Conservation (phyloP, 2,797 vertebrate species). For the Sparidentex hasta region DNA sequence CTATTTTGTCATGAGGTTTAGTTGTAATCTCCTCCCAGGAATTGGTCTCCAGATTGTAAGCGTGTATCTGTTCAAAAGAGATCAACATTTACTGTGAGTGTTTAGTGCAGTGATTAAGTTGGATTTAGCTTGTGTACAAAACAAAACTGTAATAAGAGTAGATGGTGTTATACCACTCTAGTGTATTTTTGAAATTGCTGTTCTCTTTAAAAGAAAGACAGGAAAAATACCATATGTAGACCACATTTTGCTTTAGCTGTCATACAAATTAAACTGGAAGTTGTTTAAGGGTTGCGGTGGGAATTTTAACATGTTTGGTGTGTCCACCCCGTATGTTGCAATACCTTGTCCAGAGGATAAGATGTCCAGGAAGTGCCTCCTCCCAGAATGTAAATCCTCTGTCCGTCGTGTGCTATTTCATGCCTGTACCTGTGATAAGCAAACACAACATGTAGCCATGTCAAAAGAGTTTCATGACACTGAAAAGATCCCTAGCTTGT, state of each 20-base stretch:
- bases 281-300: neutral
- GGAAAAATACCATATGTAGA: neutral
- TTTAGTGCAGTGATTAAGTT: neutral
- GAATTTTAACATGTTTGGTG: neutral
- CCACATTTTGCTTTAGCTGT: neutral
- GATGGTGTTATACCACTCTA: neutral
- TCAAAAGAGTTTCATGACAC: neutral
- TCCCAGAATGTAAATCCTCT: constrained; percentile 97
- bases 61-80: constrained; percentile 89
- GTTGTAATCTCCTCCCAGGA: constrained; percentile 98
- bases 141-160: neutral
- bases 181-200: neutral
- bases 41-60: constrained; percentile 98
- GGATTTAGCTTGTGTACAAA: constrained; percentile 16
- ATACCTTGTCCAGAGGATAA: constrained; percentile 97
- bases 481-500: neutral
- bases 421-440: constrained; percentile 92
- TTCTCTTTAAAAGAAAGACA: neutral
- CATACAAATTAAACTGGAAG: neutral
- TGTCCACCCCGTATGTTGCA: neutral
- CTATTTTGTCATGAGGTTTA: constrained; percentile 96
- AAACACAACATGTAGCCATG: neutral
- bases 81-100: neutral
- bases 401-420: constrained; percentile 97
- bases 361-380: constrained; percentile 99